These are phyloP conservation scores for Aptenodytes forsteri DNA, from an alignment of 2,113 vertebrate genomes.

Conservation along the genomic window DNA sequence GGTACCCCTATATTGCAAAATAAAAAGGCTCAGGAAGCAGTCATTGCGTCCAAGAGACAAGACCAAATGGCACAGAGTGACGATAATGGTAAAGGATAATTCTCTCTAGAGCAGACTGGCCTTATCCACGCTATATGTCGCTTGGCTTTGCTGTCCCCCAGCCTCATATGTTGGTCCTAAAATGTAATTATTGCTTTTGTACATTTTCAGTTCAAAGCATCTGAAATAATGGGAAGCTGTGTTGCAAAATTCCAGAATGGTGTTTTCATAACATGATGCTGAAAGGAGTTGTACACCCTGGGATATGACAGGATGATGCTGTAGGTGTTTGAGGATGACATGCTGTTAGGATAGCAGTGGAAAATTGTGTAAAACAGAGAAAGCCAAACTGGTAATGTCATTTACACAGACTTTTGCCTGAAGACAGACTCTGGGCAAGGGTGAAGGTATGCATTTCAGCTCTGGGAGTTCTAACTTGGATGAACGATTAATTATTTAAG, in stretches of 20 bases:
- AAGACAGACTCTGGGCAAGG: background rate
- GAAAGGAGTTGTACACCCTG: background rate
- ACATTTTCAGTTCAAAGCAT: background rate
- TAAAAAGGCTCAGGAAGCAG: background rate
- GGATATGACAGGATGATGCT: background rate
- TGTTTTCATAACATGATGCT: background rate
- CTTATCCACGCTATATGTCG: rapidly evolving
- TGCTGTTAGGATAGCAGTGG: rapidly evolving
- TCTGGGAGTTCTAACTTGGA: background rate
- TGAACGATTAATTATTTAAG: background rate
- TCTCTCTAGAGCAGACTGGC: background rate
- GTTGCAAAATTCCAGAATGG: background rate
- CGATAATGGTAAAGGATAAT: background rate
- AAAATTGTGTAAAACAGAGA: background rate
- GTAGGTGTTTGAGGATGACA: background rate
- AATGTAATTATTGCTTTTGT: background rate
- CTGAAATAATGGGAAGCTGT: background rate
- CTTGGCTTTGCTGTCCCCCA: background rate
- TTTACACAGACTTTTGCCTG: background rate
- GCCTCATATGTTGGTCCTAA: background rate
- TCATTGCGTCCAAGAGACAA: background rate
- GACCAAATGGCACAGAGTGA: background rate
- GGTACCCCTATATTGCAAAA: background rate
- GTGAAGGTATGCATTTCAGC: background rate
- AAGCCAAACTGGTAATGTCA: background rate